A percentile compares a stretch with the other conserved stretches of the same genome.
Conservation (phyloP, 2,888 invertebrate species). For the Xanthorhoe spadicearia region DNA sequence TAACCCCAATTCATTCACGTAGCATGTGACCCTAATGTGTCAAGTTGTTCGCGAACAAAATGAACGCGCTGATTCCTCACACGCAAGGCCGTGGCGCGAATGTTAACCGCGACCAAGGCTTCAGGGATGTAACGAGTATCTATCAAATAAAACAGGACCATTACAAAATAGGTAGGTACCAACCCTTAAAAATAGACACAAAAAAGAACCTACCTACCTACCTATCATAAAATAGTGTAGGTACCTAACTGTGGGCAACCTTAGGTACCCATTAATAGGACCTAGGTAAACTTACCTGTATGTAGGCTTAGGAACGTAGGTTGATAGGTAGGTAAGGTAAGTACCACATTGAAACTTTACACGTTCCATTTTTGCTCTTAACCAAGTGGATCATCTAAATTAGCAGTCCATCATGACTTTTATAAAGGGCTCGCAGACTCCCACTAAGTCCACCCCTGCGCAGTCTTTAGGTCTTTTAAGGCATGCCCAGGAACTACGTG, state of each 20-base stretch:
- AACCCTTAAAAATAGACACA: too few species aligned
- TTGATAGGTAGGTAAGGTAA: background rate
- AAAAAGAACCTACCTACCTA: too few species aligned
- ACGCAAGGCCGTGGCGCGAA: slow-evolving; percentile 65
- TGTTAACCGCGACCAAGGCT: slow-evolving; percentile 50
- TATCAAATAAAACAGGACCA: background rate
- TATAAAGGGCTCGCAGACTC: too few species aligned
- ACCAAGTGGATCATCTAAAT: too few species aligned
- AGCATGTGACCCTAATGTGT: slow-evolving; percentile 57
- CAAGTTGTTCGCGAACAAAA: slow-evolving; percentile 59
- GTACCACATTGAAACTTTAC: too few species aligned
- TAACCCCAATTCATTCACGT: slow-evolving; percentile 32
- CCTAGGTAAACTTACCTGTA: too few species aligned
- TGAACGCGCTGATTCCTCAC: slow-evolving; percentile 67
- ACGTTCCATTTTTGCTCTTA: too few species aligned
- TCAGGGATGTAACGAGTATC: slow-evolving; percentile 47
- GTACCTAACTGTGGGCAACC: too few species aligned
- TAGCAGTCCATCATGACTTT: too few species aligned
- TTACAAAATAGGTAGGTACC: too few species aligned
- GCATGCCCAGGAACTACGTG: slow-evolving; percentile 74
- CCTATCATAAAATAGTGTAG: too few species aligned
- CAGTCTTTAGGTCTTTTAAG: slow-evolving; percentile 63
- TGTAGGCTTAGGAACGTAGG: background rate
- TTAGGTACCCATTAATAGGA: too few species aligned
- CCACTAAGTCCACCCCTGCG: slow-evolving; percentile 48